Evolutionary conservation across 2,113 vertebrate species (phyloP), one percentile per base, ranked within the genome.

Genomic region (Microtus ochrogaster): DNA sequence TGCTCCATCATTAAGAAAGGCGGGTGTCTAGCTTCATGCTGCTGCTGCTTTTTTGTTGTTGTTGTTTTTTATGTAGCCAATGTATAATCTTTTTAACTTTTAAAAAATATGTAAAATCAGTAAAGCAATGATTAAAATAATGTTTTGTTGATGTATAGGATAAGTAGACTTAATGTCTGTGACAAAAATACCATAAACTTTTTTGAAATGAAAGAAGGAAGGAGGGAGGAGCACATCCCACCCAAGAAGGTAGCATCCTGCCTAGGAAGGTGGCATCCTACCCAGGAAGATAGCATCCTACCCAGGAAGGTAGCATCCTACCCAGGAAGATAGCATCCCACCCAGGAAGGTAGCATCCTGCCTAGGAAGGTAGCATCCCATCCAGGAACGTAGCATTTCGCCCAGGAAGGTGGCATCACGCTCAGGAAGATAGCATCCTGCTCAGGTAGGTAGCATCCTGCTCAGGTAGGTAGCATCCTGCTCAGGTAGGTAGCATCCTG

Each of bases 1-100:
- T 44, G 12, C 88, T 84, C 24, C 44, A 0, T 97, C 90, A 41
- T 90, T 49, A 63, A 90, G 93, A 93, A 86, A 72, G 52, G 44
- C 16, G 12, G 65, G 47, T 17, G 33, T 72, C 14, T 72, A 88
- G 92, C 41, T 84, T 47, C 17, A 21, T 84, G 58, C 33, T 92
- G 68, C 61, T 78, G 65, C 44, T 92, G 47, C 8, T 47, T 47
- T 47, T 47, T 47, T 47, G 7, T 47, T 47, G 47, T 47, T 47
- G 47, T 47, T 47, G 44, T 73, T 93, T 93, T 44, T 49, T 10
- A 6, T 82, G 30, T 22, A 81, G 39, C 44, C 9, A 28, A 55
- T 70, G 52, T 68, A 7, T 91, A 73, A 78, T 33, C 92, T 24
- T 92, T 68, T 49, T 81, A 74, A 91, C 44, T 83, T 92, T 24